phyloP scores from a whole-genome alignment of 2,797 vertebrate species.

The Halcyon leucocephala region DNA sequence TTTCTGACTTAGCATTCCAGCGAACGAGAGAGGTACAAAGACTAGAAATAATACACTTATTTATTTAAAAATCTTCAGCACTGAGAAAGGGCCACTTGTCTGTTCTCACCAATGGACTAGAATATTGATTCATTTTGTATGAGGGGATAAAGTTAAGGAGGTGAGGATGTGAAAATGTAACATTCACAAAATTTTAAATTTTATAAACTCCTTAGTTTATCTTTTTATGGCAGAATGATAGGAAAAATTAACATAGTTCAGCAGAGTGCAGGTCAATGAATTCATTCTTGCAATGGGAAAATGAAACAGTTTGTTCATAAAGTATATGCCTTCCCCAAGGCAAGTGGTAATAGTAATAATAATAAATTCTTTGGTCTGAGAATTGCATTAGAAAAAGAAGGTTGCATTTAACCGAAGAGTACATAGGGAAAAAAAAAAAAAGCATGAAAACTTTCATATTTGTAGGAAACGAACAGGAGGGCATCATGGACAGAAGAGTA shows the following conservation, averaged over 20 bases:
- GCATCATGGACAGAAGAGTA: not conserved
- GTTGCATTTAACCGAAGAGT: not conserved
- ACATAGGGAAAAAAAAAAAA: not conserved
- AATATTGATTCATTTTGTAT: not conserved
- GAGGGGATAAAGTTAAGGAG: not conserved
- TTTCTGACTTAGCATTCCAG: not conserved
- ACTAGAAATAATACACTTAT: not conserved
- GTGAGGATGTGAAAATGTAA: not conserved
- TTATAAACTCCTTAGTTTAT: slow-evolving; percentile 37
- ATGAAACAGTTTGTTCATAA: not conserved
- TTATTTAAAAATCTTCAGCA: not conserved
- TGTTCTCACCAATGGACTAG: not conserved
- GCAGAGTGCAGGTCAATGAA: not conserved
- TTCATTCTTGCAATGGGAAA: not conserved
- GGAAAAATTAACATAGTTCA: slow-evolving; percentile 24
- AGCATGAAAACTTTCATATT: not conserved
- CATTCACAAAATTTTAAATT: not conserved
- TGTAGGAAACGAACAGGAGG: not conserved
- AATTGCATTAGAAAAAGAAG: not conserved
- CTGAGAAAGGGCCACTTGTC: not conserved
- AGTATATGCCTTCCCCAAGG: not conserved
- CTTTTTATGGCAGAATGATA: not conserved
- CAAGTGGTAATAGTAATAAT: not conserved
- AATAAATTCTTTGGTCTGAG: not conserved
- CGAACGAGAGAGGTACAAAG: not conserved